phyloP scores from a whole-genome alignment of 2,113 vertebrate species.

The Thamnophis sirtalis region DNA sequence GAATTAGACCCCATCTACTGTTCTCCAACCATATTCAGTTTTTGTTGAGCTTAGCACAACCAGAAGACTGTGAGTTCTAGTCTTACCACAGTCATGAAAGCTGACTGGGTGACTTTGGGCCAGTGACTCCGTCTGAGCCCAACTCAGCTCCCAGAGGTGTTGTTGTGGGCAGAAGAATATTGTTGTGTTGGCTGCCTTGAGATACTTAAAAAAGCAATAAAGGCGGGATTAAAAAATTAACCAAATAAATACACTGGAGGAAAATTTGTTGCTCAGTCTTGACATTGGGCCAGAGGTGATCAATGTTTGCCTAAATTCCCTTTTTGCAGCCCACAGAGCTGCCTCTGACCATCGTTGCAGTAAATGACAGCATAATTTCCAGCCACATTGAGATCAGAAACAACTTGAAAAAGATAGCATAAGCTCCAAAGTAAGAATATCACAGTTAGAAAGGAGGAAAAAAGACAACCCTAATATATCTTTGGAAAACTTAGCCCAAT shows the following conservation, averaged over 20 bases:
- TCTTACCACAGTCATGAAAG: neutral
- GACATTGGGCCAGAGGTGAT: neutral
- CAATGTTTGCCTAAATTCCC: neutral
- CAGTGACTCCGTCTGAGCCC: neutral
- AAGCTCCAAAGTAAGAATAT: neutral
- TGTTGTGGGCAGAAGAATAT: neutral
- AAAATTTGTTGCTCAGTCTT: neutral
- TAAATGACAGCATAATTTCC: neutral
- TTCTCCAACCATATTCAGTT: neutral
- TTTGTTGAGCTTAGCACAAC: neutral
- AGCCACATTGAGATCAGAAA: neutral
- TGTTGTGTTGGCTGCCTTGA: neutral
- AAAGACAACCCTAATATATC: neutral
- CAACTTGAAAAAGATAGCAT: neutral
- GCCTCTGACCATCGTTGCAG: neutral
- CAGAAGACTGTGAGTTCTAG: neutral
- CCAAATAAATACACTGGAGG: neutral
- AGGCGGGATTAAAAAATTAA: neutral
- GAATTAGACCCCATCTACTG: neutral
- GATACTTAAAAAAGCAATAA: neutral
- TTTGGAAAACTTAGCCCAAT: neutral
- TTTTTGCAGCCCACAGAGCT: neutral
- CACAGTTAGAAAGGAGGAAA: neutral
- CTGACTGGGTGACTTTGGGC: too few relatives aligned
- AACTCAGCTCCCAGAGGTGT: neutral